A percentile compares a stretch with the other conserved stretches of the same genome.
Conservation (phyloP, 2,113 vertebrate species). For the Cynoglossus semilaevis region DNA sequence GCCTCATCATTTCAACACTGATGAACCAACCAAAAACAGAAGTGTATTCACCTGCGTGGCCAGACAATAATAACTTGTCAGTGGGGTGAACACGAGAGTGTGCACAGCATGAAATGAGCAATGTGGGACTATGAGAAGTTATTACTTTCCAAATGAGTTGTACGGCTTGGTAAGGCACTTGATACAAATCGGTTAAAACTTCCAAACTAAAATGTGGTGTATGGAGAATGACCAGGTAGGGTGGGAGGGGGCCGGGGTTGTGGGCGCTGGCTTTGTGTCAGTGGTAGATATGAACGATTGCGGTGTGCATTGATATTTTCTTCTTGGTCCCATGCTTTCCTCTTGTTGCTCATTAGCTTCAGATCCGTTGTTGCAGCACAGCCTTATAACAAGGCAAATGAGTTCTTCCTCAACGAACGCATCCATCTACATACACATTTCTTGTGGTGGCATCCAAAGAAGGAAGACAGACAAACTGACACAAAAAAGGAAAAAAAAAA, state of each 20-base stretch:
- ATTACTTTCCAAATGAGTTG: slow-evolving; percentile 91
- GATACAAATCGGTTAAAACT: slow-evolving; percentile 92
- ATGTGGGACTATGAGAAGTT: slow-evolving; percentile 58
- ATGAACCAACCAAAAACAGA: slow-evolving; percentile 39
- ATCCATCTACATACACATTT: slow-evolving; percentile 59
- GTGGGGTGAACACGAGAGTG: slow-evolving; percentile 39
- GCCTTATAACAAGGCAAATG: slow-evolving; percentile 56
- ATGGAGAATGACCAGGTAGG: slow-evolving; percentile 12
- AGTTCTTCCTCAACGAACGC: slow-evolving; percentile 60
- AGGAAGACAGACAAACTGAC: slow-evolving; percentile 64
- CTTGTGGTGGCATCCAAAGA: slow-evolving; percentile 63
- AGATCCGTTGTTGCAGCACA: slow-evolving; percentile 54
- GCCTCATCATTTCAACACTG: slow-evolving; percentile 13
- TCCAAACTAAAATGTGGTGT: slow-evolving; percentile 51
- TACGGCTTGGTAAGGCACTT: slow-evolving; percentile 99
- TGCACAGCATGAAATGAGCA: slow-evolving; percentile 23
- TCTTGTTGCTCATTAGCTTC: slow-evolving; percentile 67
- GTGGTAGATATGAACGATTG: slow-evolving; percentile 46
- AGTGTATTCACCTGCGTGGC: slow-evolving; percentile 49
- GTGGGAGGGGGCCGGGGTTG: slow-evolving; percentile 34
- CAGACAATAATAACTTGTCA: slow-evolving; percentile 36
- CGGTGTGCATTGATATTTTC: slow-evolving; percentile 46
- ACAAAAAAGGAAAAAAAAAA: slow-evolving; percentile 30
- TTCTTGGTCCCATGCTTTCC: slow-evolving; percentile 63
- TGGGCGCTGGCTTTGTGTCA: slow-evolving; percentile 53